These are phyloP conservation scores for Nerophis ophidion DNA, from an alignment of 2,113 vertebrate species.

Conservation along the genomic window DNA sequence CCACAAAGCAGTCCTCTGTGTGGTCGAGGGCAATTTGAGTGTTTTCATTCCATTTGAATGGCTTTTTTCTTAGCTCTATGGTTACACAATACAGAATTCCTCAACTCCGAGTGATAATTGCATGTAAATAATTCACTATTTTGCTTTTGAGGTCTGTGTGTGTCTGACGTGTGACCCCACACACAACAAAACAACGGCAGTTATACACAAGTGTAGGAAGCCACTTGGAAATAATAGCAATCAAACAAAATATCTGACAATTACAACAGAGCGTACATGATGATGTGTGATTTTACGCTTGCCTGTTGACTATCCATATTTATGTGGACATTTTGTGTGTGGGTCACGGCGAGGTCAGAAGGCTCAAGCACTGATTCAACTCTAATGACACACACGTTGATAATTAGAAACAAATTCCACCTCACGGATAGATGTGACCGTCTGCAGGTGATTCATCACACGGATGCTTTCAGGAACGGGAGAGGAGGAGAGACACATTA, in stretches of 20 bases:
- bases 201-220: not conserved
- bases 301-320: not conserved
- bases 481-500: slow-evolving; percentile 17
- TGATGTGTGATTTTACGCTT: slow-evolving; percentile 2
- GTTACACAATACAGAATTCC: not conserved
- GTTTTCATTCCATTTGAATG: too few relatives aligned
- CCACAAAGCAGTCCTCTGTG: too few relatives aligned
- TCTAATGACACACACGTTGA: slow-evolving; percentile 47
- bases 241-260: slow-evolving; percentile 40
- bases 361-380: slow-evolving; percentile 35
- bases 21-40: too few relatives aligned
- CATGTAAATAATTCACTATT: slow-evolving; percentile 3
- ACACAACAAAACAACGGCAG: not conserved
- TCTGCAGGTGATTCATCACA: slow-evolving; percentile 38
- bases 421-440: slow-evolving; percentile 10
- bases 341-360: slow-evolving; percentile 43
- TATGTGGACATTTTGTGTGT: not conserved
- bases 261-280: not conserved
- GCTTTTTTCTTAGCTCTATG: too few relatives aligned
- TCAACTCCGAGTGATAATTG: not conserved
- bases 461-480: slow-evolving; percentile 14
- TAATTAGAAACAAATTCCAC: slow-evolving; percentile 44
- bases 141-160: not conserved
- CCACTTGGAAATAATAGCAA: slow-evolving; percentile 21
- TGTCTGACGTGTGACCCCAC: not conserved